These are phyloP conservation scores for Melanophora roralis DNA, from an alignment of 2,888 invertebrate species.

Conservation along the genomic window DNA sequence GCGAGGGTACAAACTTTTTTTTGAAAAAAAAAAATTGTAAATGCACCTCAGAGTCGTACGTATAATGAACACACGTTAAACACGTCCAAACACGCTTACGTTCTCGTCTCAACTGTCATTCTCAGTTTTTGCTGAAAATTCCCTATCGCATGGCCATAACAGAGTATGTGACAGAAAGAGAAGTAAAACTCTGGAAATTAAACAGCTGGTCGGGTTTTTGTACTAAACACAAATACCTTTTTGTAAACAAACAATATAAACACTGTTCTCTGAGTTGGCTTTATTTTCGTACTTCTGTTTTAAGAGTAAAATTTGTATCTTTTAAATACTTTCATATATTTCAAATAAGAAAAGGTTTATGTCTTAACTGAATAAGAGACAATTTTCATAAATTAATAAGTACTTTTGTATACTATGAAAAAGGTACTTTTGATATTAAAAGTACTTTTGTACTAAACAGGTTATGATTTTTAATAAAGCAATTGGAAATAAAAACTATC, in stretches of 20 bases:
- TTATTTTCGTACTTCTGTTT: not conserved
- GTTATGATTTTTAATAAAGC: too few species aligned
- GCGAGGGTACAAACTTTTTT: constrained; percentile 24
- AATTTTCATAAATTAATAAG: not conserved
- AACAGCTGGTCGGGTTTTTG: constrained; percentile 52
- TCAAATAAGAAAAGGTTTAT: constrained; percentile 31
- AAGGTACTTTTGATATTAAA: constrained; percentile 1
- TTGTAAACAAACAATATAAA: constrained; percentile 20
- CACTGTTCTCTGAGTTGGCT: not conserved
- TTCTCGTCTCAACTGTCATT: constrained; percentile 60
- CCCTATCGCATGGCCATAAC: constrained; percentile 23
- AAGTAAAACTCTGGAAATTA: constrained; percentile 2
- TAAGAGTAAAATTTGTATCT: constrained; percentile 31
- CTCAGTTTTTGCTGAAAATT: constrained; percentile 54
- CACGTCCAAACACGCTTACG: constrained; percentile 62
- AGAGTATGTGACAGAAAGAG: constrained; percentile 43
- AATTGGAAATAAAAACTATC: too few species aligned
- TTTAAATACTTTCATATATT: constrained; percentile 34
- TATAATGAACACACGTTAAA: constrained; percentile 46
- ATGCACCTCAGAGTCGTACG: constrained; percentile 3
- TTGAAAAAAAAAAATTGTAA: constrained; percentile 8
- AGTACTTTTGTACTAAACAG: too few species aligned
- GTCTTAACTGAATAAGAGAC: constrained; percentile 27
- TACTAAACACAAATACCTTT: constrained; percentile 15
- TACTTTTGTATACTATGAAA: too few species aligned